A percentile compares a stretch with the other conserved stretches of the same genome.
phyloP scores from a whole-genome alignment of 2,888 invertebrate genomes.

The Lepidochitona cinerea region DNA sequence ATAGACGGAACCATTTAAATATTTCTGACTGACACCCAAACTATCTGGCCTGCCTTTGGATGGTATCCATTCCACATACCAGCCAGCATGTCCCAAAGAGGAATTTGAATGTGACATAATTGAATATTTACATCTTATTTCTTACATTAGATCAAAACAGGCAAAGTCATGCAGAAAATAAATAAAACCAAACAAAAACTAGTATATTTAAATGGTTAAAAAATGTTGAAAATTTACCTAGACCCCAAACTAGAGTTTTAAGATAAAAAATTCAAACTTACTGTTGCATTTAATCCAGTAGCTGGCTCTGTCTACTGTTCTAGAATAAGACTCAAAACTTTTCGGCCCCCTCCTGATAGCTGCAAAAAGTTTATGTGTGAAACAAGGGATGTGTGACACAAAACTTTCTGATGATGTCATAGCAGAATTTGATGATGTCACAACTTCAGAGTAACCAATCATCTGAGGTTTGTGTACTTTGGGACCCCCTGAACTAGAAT shows the following conservation, averaged over 20 bases:
- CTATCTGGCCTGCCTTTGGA: no score
- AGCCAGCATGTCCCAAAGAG: no score
- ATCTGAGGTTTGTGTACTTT: background rate
- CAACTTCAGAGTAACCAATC: background rate
- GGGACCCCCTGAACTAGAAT: no score
- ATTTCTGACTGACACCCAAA: no score
- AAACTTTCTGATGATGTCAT: background rate
- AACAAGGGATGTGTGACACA: background rate
- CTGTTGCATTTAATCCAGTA: background rate
- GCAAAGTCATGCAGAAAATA: no score
- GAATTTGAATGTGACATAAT: no score
- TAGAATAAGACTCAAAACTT: background rate
- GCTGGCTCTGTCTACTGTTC: background rate
- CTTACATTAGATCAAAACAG: background rate
- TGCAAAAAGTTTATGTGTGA: background rate
- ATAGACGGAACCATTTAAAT: no score
- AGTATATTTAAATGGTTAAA: no score
- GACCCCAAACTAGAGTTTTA: no score
- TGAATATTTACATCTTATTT: background rate
- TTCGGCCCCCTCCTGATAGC: background rate
- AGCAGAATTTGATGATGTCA: background rate
- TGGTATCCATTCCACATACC: no score
- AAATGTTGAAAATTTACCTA: no score
- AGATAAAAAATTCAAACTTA: background rate
- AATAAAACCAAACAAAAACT: no score